These are phyloP conservation scores for Lordiphosa stackelbergi DNA, from an alignment of 1,140 invertebrate genomes.

Conservation along the genomic window DNA sequence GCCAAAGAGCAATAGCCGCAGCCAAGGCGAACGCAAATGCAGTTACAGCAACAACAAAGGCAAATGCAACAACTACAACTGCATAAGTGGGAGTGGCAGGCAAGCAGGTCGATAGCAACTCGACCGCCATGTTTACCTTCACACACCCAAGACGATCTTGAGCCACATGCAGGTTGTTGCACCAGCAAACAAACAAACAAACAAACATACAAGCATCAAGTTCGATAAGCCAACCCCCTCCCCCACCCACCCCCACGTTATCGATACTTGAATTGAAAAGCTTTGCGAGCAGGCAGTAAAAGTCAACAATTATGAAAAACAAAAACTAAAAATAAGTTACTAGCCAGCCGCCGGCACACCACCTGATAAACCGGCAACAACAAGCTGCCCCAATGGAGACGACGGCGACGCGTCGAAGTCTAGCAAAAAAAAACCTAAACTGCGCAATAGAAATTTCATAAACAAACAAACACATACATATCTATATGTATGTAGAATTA, in stretches of 20 bases:
- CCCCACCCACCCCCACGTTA: neutral
- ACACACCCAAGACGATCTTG: slow-evolving; percentile 59
- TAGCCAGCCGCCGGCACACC: slow-evolving; percentile 38
- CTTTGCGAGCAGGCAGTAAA: slow-evolving; percentile 8
- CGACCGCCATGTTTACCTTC: slow-evolving; percentile 51
- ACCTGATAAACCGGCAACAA: slow-evolving; percentile 66
- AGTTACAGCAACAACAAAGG: slow-evolving; percentile 41
- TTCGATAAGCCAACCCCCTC: neutral
- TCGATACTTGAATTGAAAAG: slow-evolving; percentile 6
- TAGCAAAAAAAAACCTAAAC: slow-evolving; percentile 48
- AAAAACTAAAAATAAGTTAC: slow-evolving; percentile 26
- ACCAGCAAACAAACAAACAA: slow-evolving; percentile 36
- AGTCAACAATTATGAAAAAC: slow-evolving; percentile 6
- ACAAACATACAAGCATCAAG: slow-evolving; percentile 6
- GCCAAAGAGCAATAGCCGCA: slow-evolving; percentile 74
- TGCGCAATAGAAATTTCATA: slow-evolving; percentile 73
- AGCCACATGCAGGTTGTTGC: slow-evolving; percentile 76
- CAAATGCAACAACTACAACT: slow-evolving; percentile 23
- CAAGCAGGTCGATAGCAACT: slow-evolving; percentile 51
- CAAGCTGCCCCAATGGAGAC: slow-evolving; percentile 35
- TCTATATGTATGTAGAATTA: neutral
- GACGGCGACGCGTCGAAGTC: slow-evolving; percentile 3
- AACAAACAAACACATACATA: slow-evolving; percentile 44
- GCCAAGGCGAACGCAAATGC: slow-evolving; percentile 69
- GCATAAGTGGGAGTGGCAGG: slow-evolving; percentile 45